Percentiles rank a stretch among this genome's conserved stretches.
Evolutionary conservation across 1,140 invertebrate genomes (phyloP).

Genomic region (Achroia grisella): DNA sequence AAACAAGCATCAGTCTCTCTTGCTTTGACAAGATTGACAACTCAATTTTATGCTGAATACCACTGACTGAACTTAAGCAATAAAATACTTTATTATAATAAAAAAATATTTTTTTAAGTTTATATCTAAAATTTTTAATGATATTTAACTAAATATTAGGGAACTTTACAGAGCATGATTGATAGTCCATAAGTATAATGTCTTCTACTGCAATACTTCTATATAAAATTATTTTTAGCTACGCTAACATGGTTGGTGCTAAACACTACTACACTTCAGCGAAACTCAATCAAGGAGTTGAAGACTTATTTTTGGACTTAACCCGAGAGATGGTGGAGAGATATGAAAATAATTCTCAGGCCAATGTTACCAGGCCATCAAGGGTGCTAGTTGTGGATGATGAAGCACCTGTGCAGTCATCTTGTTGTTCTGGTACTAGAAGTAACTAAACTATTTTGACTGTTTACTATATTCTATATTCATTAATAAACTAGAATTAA

Average conservation of each 20-base stretch:
- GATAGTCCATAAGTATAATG: neutral
- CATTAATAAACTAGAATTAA: too few relatives aligned
- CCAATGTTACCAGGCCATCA: conserved; percentile 25
- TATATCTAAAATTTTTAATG: too few relatives aligned
- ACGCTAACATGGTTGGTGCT: conserved; percentile 94
- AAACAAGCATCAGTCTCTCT: too few relatives aligned
- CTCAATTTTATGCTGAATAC: too few relatives aligned
- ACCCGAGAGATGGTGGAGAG: conserved; percentile 74
- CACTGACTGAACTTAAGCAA: neutral
- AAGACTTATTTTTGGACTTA: conserved; percentile 93
- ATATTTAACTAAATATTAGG: neutral
- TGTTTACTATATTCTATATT: too few relatives aligned
- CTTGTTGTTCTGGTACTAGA: conserved; percentile 49
- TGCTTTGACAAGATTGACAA: too few relatives aligned
- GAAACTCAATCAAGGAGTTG: conserved; percentile 93
- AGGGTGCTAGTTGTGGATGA: conserved; percentile 61
- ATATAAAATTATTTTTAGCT: conserved; percentile 78
- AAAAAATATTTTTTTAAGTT: neutral
- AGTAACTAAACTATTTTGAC: conserved; percentile 22
- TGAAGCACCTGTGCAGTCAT: conserved; percentile 36
- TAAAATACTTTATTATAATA: neutral
- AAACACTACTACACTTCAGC: conserved; percentile 96
- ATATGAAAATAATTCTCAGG: conserved; percentile 32
- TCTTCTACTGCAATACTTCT: neutral
- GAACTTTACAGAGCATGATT: neutral